Base-by-base conservation (phyloP, 2,113 vertebrate species). In the Pseudorhombus dupliciocellatus region DNA sequence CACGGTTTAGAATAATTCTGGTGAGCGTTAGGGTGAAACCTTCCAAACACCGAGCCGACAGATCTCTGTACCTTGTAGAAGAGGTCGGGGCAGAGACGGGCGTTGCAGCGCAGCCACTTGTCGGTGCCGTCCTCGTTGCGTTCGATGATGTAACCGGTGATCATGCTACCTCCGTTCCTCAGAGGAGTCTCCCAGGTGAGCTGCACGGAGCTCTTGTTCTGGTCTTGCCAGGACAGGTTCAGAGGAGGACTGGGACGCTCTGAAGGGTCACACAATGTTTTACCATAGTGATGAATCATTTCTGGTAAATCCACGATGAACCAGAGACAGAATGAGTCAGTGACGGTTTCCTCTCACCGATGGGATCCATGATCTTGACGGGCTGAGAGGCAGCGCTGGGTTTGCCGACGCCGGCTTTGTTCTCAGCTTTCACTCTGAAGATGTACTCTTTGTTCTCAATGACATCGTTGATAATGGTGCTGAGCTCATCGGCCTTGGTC, bases 391-490 rank as follows among this genome's bases (percentile, higher is more conserved):
- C 96, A 48, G 95, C 92, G 65, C 97, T 99, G 87, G 98, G 98
- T 72, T 97, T 99, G 66, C 98, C 97, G 28, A 94, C 92, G 70
- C 98, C 97, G 59, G 97, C 94, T 80, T 96, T 94, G 90, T 99
- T 99, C 91, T 97, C 94, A 56, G 98, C 98, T 91, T 94, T 96
- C 72, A 98, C 93, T 80, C 98, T 94, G 92, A 99, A 99, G 88
- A 97, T 98, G 81, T 99, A 99, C 80, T 99, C 98, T 74, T 98
- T 98, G 87, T 97, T 98, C 93, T 99, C 98, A 18, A 99, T 98
- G 82, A 99, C 98, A 52, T 99, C 98, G 20, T 95, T 98, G 70
- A 99, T 70, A 6, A 95, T 73, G 48, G 95, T 94, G 31, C 94
- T 94, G 21, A 97, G 91, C 54, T 99, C 96, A 66, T 95, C 94